phyloP scores from a whole-genome alignment of 2,797 vertebrate genomes.

The Leuciscus waleckii region DNA sequence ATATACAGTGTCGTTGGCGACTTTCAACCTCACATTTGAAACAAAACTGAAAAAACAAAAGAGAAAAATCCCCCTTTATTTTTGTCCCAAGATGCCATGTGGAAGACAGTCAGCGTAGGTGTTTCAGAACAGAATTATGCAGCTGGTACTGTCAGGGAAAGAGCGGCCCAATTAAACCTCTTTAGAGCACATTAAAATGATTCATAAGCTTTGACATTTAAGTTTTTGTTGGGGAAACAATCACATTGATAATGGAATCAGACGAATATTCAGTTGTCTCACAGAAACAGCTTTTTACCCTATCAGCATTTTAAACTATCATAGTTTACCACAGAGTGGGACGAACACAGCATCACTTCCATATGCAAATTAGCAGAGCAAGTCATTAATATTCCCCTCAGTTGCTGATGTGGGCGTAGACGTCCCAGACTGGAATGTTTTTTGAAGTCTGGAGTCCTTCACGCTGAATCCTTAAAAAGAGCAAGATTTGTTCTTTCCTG shows the following conservation, averaged over 20 bases:
- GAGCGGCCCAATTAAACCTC: background rate
- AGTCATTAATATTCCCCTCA: slow-evolving; percentile 49
- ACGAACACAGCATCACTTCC: slow-evolving; percentile 50
- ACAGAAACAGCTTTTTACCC: background rate
- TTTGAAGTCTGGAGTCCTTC: slow-evolving; percentile 43
- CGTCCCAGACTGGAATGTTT: background rate
- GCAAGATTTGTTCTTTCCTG: background rate
- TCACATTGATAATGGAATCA: slow-evolving; percentile 7
- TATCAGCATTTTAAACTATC: slow-evolving; percentile 56
- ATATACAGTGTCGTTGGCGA: background rate
- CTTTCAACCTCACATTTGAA: background rate
- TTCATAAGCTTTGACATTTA: slow-evolving; percentile 15
- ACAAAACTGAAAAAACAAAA: slow-evolving; percentile 1
- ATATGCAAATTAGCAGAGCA: slow-evolving; percentile 37
- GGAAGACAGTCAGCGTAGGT: background rate
- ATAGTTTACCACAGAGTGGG: slow-evolving; percentile 34
- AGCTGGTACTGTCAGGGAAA: background rate
- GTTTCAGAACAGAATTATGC: slow-evolving; percentile 9
- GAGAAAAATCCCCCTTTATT: background rate
- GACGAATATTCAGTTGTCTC: background rate
- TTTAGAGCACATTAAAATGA: background rate
- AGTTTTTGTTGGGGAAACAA: slow-evolving; percentile 21
- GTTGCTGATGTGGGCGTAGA: slow-evolving; percentile 31
- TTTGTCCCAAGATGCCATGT: background rate
- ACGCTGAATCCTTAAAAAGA: slow-evolving; percentile 39